Percentiles rank a stretch among this genome's conserved stretches.
phyloP scores from a whole-genome alignment of 1,140 invertebrate genomes.

The Callitettix versicolor region DNA sequence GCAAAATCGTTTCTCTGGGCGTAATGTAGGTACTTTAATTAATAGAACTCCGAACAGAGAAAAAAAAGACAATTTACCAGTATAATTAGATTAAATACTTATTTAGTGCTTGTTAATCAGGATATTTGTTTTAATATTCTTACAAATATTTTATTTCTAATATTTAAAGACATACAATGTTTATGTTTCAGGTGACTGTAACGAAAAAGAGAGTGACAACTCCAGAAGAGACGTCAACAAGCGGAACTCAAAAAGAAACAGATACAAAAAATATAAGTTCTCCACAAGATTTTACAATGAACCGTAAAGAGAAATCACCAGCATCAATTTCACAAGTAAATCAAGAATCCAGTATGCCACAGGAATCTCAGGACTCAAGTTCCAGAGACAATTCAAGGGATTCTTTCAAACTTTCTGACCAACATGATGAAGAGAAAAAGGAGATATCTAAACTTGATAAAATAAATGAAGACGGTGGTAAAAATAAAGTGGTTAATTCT shows the following conservation, averaged over 20 bases:
- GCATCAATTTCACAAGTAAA: too few relatives aligned
- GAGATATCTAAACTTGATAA: background rate
- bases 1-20: too few relatives aligned
- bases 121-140: too few relatives aligned
- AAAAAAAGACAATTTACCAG: too few relatives aligned
- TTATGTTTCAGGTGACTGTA: slow-evolving; percentile 11
- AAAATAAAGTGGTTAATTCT: background rate
- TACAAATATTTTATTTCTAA: too few relatives aligned
- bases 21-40: too few relatives aligned
- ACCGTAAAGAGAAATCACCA: background rate
- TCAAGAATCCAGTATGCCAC: background rate
- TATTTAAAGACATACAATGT: too few relatives aligned
- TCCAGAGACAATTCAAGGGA: background rate
- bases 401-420: background rate
- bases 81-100: too few relatives aligned
- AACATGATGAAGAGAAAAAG: background rate
- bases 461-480: background rate
- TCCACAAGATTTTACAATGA: slow-evolving; percentile 1
- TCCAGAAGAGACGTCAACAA: background rate
- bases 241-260: slow-evolving; percentile 3
- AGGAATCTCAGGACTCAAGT: background rate
- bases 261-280: background rate
- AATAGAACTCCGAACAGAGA: too few relatives aligned
- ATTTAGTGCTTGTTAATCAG: too few relatives aligned
- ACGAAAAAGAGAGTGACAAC: slow-evolving; percentile 11